Percentiles rank a stretch among this genome's conserved stretches.
Evolutionary conservation across 1,140 invertebrate species (phyloP).

Genomic region (Drosophila orena): DNA sequence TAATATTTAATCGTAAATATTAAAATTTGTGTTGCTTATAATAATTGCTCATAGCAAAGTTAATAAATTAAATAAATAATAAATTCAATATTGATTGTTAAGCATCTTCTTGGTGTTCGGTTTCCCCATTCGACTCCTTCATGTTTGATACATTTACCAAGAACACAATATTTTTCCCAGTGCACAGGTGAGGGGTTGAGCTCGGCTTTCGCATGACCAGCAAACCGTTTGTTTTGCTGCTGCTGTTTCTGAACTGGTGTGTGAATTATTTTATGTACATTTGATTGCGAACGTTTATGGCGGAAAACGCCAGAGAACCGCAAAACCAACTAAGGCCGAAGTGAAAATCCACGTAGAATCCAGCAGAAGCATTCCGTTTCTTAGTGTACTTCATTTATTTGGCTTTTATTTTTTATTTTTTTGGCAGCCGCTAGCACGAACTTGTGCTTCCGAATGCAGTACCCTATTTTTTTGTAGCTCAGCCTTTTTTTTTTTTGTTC

Average conservation of each 20-base stretch:
- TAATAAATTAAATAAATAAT: no score
- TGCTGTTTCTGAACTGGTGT: constrained; percentile 44
- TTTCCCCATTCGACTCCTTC: no score
- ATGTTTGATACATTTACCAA: neutral
- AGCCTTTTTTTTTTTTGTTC: neutral
- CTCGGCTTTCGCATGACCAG: constrained; percentile 60
- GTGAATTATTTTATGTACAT: constrained; percentile 82
- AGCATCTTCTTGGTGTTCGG: no score
- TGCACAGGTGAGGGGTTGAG: neutral
- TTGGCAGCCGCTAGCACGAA: constrained; percentile 36
- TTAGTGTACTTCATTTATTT: neutral
- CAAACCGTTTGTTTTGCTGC: constrained; percentile 67
- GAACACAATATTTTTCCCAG: neutral
- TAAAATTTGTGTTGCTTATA: no score
- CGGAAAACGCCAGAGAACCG: constrained; percentile 66
- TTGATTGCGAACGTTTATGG: constrained; percentile 80
- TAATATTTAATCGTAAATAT: no score
- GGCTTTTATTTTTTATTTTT: constrained; percentile 20
- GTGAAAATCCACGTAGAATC: constrained; percentile 21
- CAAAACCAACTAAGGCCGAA: constrained; percentile 30
- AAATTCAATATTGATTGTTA: no score
- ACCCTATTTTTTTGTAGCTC: neutral
- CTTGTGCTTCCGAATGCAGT: constrained; percentile 33
- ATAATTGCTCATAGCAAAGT: no score
- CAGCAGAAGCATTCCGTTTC: constrained; percentile 10